These are phyloP conservation scores for Bucorvus abyssinicus DNA, from an alignment of 2,797 vertebrate genomes.

Conservation along the genomic window DNA sequence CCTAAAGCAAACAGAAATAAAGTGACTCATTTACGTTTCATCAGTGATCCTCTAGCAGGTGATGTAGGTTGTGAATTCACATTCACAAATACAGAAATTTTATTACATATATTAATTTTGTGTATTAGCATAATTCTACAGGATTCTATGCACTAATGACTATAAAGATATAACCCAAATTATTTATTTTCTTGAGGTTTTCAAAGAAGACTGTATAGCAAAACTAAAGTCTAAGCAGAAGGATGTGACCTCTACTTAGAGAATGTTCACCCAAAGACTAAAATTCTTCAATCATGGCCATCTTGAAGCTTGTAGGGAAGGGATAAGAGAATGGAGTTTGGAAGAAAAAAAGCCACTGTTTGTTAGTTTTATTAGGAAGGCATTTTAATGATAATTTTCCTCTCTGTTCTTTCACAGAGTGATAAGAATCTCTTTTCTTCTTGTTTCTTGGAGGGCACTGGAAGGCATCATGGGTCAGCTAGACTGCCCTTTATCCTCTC, in stretches of 20 bases:
- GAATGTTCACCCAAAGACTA: conserved; percentile 45
- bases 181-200: neutral
- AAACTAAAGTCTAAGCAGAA: neutral
- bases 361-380: conserved; percentile 68
- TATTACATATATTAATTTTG: neutral
- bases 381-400: conserved; percentile 70
- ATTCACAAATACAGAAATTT: neutral
- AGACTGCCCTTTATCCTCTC: conserved; percentile 64
- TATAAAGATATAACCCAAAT: neutral
- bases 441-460: conserved; percentile 63
- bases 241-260: conserved; percentile 43
- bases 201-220: neutral
- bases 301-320: conserved; percentile 40
- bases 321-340: conserved; percentile 48
- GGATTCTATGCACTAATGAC: neutral
- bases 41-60: neutral
- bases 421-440: conserved; percentile 69
- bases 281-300: conserved; percentile 55
- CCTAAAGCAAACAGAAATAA: conserved; percentile 39
- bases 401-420: conserved; percentile 62
- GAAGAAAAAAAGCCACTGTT: conserved; percentile 46
- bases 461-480: conserved; percentile 67
- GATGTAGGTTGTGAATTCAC: neutral
- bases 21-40: conserved; percentile 26
- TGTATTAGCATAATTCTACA: neutral